Conservation (phyloP, 2,888 invertebrate genomes). For the Xiphydria camelus region DNA sequence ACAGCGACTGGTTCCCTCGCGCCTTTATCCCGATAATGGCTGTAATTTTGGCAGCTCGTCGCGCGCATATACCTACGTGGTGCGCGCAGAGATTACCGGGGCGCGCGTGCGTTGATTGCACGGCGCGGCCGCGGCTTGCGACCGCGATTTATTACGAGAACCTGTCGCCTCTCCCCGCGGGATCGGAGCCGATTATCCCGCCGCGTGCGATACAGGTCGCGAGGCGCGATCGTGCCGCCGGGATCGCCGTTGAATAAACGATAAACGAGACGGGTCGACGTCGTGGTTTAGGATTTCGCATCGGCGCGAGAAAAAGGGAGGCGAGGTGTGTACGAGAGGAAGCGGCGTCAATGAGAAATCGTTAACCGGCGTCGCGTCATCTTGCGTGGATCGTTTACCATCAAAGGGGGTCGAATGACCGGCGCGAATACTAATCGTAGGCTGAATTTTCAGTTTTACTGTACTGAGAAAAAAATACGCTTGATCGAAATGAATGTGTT, state of each 20-base stretch:
- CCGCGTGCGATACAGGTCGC: slow-evolving; percentile 1
- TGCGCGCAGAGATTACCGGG: slow-evolving; percentile 33
- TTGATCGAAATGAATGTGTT: too few relatives aligned
- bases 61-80: background rate
- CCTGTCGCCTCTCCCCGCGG: slow-evolving; percentile 24
- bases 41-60: slow-evolving; percentile 37
- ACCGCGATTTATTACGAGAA: slow-evolving; percentile 43
- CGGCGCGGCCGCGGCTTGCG: slow-evolving; percentile 31
- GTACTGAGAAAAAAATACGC: too few relatives aligned
- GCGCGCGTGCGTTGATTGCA: slow-evolving; percentile 40
- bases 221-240: background rate
- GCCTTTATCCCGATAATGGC: slow-evolving; percentile 44
- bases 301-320: background rate
- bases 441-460: too few relatives aligned
- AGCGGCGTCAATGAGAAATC: too few relatives aligned
- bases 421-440: too few relatives aligned
- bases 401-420: too few relatives aligned
- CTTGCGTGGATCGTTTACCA: too few relatives aligned
- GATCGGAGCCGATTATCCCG: background rate
- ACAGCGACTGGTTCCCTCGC: slow-evolving; percentile 42
- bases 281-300: slow-evolving; percentile 2
- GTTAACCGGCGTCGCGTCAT: too few relatives aligned
- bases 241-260: slow-evolving; percentile 13
- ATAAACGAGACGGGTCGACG: slow-evolving; percentile 9
- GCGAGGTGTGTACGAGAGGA: too few relatives aligned